Base-by-base conservation (phyloP, 2,888 invertebrate species). In the Catocala sponsa region DNA sequence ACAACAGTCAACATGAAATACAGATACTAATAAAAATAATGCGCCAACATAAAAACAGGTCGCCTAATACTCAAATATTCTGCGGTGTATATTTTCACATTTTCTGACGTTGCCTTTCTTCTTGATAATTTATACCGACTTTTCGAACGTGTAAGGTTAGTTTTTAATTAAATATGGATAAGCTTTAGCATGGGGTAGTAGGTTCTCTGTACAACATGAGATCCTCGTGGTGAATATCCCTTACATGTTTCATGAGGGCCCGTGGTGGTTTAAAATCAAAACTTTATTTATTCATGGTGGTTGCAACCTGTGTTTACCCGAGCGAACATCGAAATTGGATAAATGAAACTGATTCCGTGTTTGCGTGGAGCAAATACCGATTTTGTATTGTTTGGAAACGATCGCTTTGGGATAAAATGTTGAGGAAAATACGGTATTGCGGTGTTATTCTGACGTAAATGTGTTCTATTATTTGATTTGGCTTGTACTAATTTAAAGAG, bases 231-330 rank as follows among this genome's bases (percentile, higher is more conserved):
- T 58, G 55, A 55, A 43, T 55, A 58, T 47, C 56, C 51, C 62
- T 50, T 74, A 65, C 65, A 80, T 72, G 63, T 72, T 79, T 72
- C 67, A 78, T 71, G 71, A 73, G 69, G 54, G n/a, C 60, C 68
- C 42, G 59, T 59, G 65, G 70, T 55, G 74, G 68, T 69, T 68
- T 76, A 70, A 76, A 80, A 80, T 79, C 70, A 77, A 74, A 65
- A 62, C 50, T 59, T 81, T 69, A 81, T 62, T 80, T 80, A 81
- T 81, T 80, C 77, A 78, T 65, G 58, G 68, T 72, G 68, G 66
- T 65, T 63, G 63, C 65, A 55, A 69, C 50, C 10, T 42, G 55
- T 67, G 70, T 70, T 63, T 71, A 68, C 68, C 46, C 44, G 49
- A 58, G 33, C 13, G 53, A 59, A 35, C 65, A 42, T 59, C 46